These are phyloP conservation scores for Pristionchus mayeri DNA, from an alignment of 2,888 invertebrate species.

Conservation along the genomic window DNA sequence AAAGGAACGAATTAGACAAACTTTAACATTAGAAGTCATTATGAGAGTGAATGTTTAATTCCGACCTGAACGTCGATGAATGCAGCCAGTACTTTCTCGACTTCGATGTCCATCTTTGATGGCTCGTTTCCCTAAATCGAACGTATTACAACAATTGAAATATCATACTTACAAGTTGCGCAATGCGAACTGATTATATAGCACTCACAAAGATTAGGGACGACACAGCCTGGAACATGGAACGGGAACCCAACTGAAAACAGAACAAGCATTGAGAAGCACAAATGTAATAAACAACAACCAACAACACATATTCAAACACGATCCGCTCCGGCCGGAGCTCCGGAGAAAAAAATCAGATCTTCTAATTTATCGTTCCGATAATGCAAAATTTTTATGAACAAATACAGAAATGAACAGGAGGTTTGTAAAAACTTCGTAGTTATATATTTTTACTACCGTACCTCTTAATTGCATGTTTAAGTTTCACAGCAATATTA, in stretches of 20 bases:
- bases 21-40: not conserved
- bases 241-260: constrained; percentile 16
- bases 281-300: not conserved
- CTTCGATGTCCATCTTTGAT: constrained; percentile 12
- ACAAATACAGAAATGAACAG: too few relatives aligned
- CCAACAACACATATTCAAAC: not conserved
- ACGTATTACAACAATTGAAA: too few relatives aligned
- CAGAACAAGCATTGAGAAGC: not conserved
- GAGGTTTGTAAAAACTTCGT: too few relatives aligned
- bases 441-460: too few relatives aligned
- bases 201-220: constrained; percentile 47
- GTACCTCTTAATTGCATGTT: too few relatives aligned
- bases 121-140: not conserved
- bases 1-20: too few relatives aligned
- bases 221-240: constrained; percentile 37
- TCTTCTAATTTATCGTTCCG: not conserved
- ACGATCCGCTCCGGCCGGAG: too few relatives aligned
- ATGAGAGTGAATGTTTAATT: not conserved
- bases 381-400: too few relatives aligned
- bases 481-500: too few relatives aligned
- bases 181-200: not conserved
- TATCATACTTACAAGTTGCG: too few relatives aligned
- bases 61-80: constrained; percentile 38
- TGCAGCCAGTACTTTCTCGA: constrained; percentile 10
- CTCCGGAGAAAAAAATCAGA: too few relatives aligned